Base-by-base conservation (phyloP, 2,113 vertebrate genomes). In the Plecturocebus donacophilus region DNA sequence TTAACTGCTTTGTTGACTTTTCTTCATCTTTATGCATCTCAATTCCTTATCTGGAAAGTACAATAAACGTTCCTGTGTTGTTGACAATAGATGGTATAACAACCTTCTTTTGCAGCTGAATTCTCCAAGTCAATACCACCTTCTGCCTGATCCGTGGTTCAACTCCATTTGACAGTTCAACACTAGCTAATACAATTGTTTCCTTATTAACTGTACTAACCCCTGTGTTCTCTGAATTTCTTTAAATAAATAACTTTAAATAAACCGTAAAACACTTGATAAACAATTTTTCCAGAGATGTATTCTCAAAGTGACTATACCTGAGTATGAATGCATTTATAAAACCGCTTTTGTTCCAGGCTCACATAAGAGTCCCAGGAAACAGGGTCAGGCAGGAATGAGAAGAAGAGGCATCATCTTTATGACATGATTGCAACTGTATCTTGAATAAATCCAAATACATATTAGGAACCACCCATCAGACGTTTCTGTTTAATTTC, bases 231-330 rank as follows among this genome's bases (percentile, higher is more conserved):
- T 85, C 40, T 66, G 64, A 87, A 42, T 35, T 61, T 93, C 81
- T 35, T 1, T 7, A 96, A 92, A 84, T 7, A 96, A 92, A 84
- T 32, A 87, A 86, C 40, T 68, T 91, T 86, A 95, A 93, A 94
- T 82, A 84, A 79, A 56, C 38, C 40, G 76, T 23, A 61, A n/a
- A 82, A 32, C 13, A 87, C n/a, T 47, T 45, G 4, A 86, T 94
- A 97, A 73, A 58, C 30, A 38, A 40, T 54, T 84, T 95, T 91
- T 88, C 79, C 47, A 70, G 27, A 92, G 40, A 76, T 86, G 90
- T 47, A n/a, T 93, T 17, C 68, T 86, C 42, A 42, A 38, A 10
- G 84, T 81, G n/a, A 76, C 30, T 56, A n/a, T 3, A 61, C 25
- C 35, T 88, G 21, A 32, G 10, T 66, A 91, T 70, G 25, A 91